phyloP scores from a whole-genome alignment of 92 coral and sea anemone genomes.

The Siderastrea radians region DNA sequence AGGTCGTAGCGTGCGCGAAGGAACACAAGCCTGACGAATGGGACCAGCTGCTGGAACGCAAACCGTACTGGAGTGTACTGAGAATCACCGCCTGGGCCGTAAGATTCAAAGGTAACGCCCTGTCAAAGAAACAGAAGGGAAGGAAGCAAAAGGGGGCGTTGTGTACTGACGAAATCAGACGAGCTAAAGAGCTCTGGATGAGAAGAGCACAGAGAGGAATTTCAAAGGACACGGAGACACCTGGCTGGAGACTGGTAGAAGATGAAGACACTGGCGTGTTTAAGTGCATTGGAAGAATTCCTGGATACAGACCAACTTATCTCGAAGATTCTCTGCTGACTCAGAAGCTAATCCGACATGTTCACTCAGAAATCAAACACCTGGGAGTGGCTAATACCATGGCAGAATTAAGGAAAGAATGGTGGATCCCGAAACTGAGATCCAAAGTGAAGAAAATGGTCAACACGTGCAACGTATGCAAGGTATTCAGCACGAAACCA shows the following conservation, averaged over 20 bases:
- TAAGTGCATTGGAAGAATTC: conserved; percentile 44
- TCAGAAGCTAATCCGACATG: neutral
- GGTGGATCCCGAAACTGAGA: conserved; percentile 58
- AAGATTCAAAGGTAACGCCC: no score
- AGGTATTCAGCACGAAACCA: conserved; percentile 56
- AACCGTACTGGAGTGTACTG: no score
- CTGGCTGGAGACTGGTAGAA: conserved; percentile 36
- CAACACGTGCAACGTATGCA: conserved; percentile 59
- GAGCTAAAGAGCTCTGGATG: conserved; percentile 5
- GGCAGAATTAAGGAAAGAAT: conserved; percentile 33
- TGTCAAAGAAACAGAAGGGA: no score
- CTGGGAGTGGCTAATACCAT: conserved; percentile 51
- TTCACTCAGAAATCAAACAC: conserved; percentile 12
- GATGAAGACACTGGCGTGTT: conserved; percentile 36
- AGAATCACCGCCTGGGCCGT: no score
- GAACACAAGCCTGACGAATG: no score
- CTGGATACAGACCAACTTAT: conserved; percentile 50
- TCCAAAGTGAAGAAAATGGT: conserved; percentile 58
- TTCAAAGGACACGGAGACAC: conserved; percentile 5
- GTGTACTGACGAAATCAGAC: conserved; percentile 17
- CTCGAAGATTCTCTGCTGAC: neutral
- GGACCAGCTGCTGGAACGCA: no score
- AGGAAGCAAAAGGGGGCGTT: no score
- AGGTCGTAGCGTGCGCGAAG: no score
- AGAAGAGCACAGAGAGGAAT: conserved; percentile 32